Base-by-base conservation (phyloP, 2,888 invertebrate genomes). In the Pyrgus malvae region DNA sequence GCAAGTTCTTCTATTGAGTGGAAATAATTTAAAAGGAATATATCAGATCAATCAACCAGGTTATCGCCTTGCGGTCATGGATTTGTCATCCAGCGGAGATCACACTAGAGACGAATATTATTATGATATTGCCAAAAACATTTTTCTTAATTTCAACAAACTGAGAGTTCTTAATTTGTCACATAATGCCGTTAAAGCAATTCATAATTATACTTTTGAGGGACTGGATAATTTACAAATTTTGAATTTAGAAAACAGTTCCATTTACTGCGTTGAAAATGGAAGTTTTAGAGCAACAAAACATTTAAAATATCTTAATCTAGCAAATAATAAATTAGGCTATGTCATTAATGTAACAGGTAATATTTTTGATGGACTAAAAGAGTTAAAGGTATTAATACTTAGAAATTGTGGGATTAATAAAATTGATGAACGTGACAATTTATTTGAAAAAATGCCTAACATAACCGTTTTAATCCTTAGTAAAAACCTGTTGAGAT, bases 291-390 rank as follows among this genome's bases (percentile, higher is more conserved):
- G 66, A 21, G 68, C 77, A 2, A 66, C 91, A 33, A 74, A 66
- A 55, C 79, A 72, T 44, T 70, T 92, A 14, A 68, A 78, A 60
- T 69, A 83, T 57, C 70, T 92, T 3, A 90, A 91, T 68, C 72
- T 92, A 59, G 87, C 84, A 21, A 89, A 90, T 51, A 92, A 92
- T 65, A 80, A 80, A 3, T 74, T 92, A 25, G 72, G 79, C 27
- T 67, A 70, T 1, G 83, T 76, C 38, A 68, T 84, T 19, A 83
- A 82, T 57, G 60, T 88, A 19, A 78, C 82, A 3, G 64, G 70
- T 50, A 58, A 63, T 8, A 76, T 78, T 56, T 92, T 91, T 62
- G 72, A 77, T 21, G 91, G 91, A 0, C 68, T 92, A 8, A 77
- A 76, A 23, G 80, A 80, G 54, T 67, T 92, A 7, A 78, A 86